phyloP scores from a whole-genome alignment of 1,140 invertebrate species.

The Ceratoteleas bidentatus region DNA sequence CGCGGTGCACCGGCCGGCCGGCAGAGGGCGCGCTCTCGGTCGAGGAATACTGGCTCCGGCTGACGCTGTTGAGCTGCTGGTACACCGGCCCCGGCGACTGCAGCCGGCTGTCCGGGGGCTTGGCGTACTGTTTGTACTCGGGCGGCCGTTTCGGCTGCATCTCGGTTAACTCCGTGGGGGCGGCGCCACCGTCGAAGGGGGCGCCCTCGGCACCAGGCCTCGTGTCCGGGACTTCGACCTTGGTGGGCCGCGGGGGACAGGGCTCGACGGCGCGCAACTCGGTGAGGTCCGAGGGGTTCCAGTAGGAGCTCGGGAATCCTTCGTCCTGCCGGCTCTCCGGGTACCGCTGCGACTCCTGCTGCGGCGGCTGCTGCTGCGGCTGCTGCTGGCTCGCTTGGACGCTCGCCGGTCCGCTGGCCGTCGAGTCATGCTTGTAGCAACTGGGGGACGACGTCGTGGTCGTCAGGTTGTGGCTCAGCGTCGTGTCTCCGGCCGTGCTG shows the following conservation, averaged over 20 bases:
- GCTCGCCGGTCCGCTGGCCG: constrained; percentile 47
- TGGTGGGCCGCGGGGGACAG: constrained; percentile 74
- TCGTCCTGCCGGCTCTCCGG: constrained; percentile 55
- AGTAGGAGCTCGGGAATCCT: constrained; percentile 66
- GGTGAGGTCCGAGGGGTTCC: constrained; percentile 69
- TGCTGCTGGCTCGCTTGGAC: constrained; percentile 28
- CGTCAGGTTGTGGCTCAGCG: constrained; percentile 77
- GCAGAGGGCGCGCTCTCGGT: constrained; percentile 70
- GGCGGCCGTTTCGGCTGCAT: constrained; percentile 78
- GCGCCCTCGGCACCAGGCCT: constrained; percentile 76
- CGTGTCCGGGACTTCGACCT: constrained; percentile 76
- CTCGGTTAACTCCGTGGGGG: constrained; percentile 73
- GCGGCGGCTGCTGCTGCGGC: too few relatives aligned
- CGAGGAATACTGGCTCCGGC: constrained; percentile 68
- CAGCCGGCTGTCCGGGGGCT: constrained; percentile 73
- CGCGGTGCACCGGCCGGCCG: constrained; percentile 69
- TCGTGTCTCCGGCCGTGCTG: constrained; percentile 80
- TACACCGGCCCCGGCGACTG: constrained; percentile 77
- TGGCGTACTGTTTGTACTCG: constrained; percentile 73
- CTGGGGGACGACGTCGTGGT: constrained; percentile 79
- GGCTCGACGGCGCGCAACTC: constrained; percentile 73
- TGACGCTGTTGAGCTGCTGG: constrained; percentile 74
- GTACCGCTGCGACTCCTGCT: constrained; percentile 65
- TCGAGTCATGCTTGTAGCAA: constrained; percentile 70
- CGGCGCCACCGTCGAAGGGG: constrained; percentile 63